These are phyloP conservation scores for Anas platyrhynchos DNA, from an alignment of 2,113 vertebrate species.

Conservation along the genomic window DNA sequence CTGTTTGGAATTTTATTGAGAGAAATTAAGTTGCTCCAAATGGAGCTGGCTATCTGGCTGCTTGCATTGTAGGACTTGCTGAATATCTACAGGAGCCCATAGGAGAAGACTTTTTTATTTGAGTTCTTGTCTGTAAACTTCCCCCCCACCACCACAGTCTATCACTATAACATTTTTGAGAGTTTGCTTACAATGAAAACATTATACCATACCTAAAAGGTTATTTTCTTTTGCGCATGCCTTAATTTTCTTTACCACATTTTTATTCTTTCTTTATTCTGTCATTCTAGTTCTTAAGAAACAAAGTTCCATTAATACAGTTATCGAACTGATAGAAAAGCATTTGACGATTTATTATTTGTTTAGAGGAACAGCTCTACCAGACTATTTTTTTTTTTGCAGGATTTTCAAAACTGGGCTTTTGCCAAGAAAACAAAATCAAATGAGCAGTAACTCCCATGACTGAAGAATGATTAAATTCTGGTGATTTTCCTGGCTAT, in stretches of 20 bases:
- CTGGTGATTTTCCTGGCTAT: neutral
- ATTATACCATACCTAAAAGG: rapidly evolving
- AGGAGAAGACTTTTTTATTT: neutral
- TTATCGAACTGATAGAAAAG: neutral
- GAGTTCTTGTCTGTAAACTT: neutral
- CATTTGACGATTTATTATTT: neutral
- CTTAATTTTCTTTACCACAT: rapidly evolving
- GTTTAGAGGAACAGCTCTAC: neutral
- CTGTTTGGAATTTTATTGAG: neutral
- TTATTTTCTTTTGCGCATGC: neutral
- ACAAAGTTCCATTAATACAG: neutral
- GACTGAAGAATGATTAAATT: neutral
- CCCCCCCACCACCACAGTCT: rapidly evolving
- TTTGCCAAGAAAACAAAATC: neutral
- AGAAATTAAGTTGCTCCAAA: neutral
- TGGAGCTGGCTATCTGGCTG: neutral
- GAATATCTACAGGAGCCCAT: neutral
- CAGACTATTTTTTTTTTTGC: neutral
- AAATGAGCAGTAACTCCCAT: rapidly evolving
- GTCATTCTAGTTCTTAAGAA: neutral
- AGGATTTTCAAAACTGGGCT: neutral
- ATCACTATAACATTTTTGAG: neutral
- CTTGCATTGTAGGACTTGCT: neutral
- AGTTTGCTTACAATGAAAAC: neutral
- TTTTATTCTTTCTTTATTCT: neutral